Conservation (phyloP, 92 coral and sea anemone species). For the Epizoanthus scotinus region DNA sequence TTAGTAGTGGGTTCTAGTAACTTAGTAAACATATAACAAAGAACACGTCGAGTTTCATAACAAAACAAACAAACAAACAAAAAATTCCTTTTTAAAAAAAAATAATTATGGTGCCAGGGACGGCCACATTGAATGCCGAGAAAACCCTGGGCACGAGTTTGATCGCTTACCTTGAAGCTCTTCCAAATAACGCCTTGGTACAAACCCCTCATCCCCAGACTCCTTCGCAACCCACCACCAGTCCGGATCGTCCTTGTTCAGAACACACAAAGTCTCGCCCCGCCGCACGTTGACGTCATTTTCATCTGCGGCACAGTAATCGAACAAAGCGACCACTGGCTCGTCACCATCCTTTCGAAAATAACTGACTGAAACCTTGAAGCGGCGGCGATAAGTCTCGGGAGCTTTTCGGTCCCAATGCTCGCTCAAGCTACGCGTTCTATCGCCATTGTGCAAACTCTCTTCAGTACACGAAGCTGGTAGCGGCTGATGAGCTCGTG, state of each 20-base stretch:
- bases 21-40: no score
- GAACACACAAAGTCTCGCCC: slow-evolving; percentile 72
- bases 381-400: slow-evolving; percentile 68
- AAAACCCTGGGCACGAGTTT: no score
- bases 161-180: slow-evolving; percentile 42
- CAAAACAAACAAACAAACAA: no score
- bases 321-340: slow-evolving; percentile 64
- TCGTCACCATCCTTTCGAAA: slow-evolving; percentile 71
- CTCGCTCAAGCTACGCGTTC: slow-evolving; percentile 16
- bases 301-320: slow-evolving; percentile 71
- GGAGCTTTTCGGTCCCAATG: slow-evolving; percentile 38
- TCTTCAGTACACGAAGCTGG: slow-evolving; percentile 15
- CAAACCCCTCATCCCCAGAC: slow-evolving; percentile 78
- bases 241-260: slow-evolving; percentile 76
- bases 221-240: slow-evolving; percentile 86
- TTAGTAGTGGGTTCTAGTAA: no score
- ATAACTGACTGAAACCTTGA: slow-evolving; percentile 63
- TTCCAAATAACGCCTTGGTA: slow-evolving; percentile 62
- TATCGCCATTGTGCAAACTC: slow-evolving; percentile 14
- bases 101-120: no score
- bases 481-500: slow-evolving; percentile 12
- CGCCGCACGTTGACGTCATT: slow-evolving; percentile 73
- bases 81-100: no score
- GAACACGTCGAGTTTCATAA: no score
- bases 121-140: no score